A percentile compares a stretch with the other conserved stretches of the same genome.
Conservation (phyloP, 2,113 vertebrate genomes). For the Cranoglanis bouderius region DNA sequence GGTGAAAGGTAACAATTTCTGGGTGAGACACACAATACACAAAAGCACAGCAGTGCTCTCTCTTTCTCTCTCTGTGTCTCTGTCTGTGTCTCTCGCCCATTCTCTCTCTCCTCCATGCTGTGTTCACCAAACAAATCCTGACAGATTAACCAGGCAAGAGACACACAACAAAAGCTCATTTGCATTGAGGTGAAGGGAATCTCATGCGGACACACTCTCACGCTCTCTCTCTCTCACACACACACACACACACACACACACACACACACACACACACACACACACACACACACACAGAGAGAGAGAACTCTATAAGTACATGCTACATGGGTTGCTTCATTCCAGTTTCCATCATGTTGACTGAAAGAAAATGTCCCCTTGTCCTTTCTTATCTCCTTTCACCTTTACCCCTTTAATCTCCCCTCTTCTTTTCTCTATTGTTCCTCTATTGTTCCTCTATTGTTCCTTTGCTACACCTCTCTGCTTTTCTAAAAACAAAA, state of each 20-base stretch:
- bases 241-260: not conserved
- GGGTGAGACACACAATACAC: slow-evolving; percentile 10
- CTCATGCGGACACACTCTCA: not conserved
- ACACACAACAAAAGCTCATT: slow-evolving; percentile 27
- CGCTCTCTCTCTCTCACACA: not conserved
- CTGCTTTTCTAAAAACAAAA: not conserved
- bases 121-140: slow-evolving; percentile 30
- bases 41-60: slow-evolving; percentile 19
- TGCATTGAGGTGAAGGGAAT: slow-evolving; percentile 12
- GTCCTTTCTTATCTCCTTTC: not conserved
- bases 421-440: not conserved
- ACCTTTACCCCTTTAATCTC: not conserved
- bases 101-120: not conserved
- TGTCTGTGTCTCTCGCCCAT: not conserved
- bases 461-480: not conserved
- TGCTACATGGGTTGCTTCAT: not conserved
- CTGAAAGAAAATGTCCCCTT: not conserved
- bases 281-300: not conserved
- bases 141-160: slow-evolving; percentile 33
- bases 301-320: slow-evolving; percentile 47
- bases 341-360: not conserved
- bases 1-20: slow-evolving; percentile 61
- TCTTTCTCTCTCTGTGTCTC: not conserved
- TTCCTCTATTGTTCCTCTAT: not conserved
- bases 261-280: not conserved